Base-by-base conservation (phyloP, 2,113 vertebrate genomes). In the Vanacampus margaritifer region DNA sequence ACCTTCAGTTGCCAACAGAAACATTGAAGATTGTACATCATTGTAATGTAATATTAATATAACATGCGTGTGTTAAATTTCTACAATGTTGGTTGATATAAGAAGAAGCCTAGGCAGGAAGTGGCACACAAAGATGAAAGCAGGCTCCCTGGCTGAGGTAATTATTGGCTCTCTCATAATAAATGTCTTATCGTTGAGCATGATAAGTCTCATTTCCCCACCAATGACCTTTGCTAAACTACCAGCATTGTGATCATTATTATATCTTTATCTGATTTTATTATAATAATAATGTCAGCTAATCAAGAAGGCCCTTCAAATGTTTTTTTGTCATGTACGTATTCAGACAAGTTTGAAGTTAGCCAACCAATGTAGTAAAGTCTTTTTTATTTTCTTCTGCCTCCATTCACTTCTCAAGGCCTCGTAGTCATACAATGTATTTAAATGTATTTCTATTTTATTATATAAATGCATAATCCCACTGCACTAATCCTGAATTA, bases 1-100 rank as follows among this genome's bases (percentile, higher is more conserved):
- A 91, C 93, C 92, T 93, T 94, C 90, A 86, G 73, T 76, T 81
- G 71, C 78, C 86, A 83, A 83, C 73, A 61, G 75, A 85, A 74
- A 84, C 65, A 84, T 86, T 87, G 84, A 85, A 90, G 83, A 32
- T 32, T 32, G 28, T 56, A 59, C 8, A 17, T 59, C 35, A 16
- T 28, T 28, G 6, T 26, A 35, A 24, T 59, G 13, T 19, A 28
- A 28, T 14, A 35, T 26, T 24, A 57, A n/a, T 51, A n/a, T n/a
- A 51, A 51, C n/a, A 23, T 8, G 48, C 9, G 11, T 23, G 45
- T 58, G 17, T 9, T 10, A 9, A 51, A 10, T 11, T n/a, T 23
- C 10, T 9, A 51, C n/a, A 3, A n/a, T n/a, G 48, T 23, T 12
- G 21, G 21, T 51, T 51, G 48, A 51, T 23, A 23, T 23, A 11